These are phyloP conservation scores for Callopanchax toddi DNA, from an alignment of 2,113 vertebrate genomes.

Conservation along the genomic window DNA sequence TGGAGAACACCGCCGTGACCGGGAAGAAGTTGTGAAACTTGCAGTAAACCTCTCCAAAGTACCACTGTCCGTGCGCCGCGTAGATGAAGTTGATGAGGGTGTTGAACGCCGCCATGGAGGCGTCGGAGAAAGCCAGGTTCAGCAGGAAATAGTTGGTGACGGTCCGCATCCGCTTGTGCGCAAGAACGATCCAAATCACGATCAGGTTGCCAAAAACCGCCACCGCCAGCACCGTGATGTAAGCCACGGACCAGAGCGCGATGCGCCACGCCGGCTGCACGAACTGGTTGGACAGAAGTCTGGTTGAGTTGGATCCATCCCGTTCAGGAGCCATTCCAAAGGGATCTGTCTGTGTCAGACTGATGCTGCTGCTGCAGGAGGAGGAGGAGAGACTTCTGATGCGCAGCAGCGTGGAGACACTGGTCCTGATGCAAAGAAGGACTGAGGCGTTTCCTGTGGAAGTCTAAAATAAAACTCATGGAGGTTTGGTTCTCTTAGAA, in stretches of 20 bases:
- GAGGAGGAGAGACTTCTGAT: constrained; percentile 5
- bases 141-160: constrained; percentile 96
- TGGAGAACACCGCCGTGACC: constrained; percentile 93
- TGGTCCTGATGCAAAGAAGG: constrained; percentile 22
- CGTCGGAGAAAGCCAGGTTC: constrained; percentile 93
- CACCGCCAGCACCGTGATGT: constrained; percentile 87
- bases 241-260: constrained; percentile 92
- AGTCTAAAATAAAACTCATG: neutral
- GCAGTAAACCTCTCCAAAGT: constrained; percentile 94
- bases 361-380: neutral
- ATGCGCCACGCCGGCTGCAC: constrained; percentile 93
- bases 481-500: neutral
- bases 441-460: neutral
- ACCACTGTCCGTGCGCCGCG: constrained; percentile 92
- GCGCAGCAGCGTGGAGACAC: constrained; percentile 16
- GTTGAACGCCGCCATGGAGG: constrained; percentile 94
- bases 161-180: constrained; percentile 94
- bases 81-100: constrained; percentile 95
- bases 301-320: constrained; percentile 61
- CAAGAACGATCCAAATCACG: constrained; percentile 96
- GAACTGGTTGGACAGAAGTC: constrained; percentile 88
- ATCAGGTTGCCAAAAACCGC: constrained; percentile 91
- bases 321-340: constrained; percentile 68
- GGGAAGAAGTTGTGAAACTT: constrained; percentile 98
- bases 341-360: neutral